Percentiles rank a stretch among this genome's conserved stretches.
These are phyloP conservation scores for Scartelaos histophorus DNA, from an alignment of 2,113 vertebrate species.

Conservation along the genomic window DNA sequence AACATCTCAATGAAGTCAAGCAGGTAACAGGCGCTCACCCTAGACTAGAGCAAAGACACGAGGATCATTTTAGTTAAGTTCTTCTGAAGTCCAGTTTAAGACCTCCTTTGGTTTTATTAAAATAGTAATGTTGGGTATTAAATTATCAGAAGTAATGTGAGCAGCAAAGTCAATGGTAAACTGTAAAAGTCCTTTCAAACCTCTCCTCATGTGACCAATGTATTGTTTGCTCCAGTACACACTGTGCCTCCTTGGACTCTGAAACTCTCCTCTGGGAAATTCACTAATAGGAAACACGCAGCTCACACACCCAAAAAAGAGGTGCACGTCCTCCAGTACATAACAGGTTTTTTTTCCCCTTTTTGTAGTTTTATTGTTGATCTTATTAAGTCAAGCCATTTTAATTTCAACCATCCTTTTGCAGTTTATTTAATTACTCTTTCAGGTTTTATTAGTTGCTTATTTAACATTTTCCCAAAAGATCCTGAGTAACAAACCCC, in stretches of 20 bases:
- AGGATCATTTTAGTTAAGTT: too few species aligned
- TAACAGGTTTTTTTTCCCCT: background rate
- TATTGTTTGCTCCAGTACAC: slow-evolving; percentile 58
- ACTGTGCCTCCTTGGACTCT: slow-evolving; percentile 64
- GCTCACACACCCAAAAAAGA: slow-evolving; percentile 17
- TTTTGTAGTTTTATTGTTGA: slow-evolving; percentile 7
- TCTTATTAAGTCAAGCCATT: background rate
- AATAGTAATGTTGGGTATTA: background rate
- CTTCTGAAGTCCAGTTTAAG: background rate
- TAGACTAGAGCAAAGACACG: too few species aligned
- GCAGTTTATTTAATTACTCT: slow-evolving; percentile 9
- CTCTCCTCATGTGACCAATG: slow-evolving; percentile 53
- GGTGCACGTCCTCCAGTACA: background rate
- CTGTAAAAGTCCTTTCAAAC: slow-evolving; percentile 50
- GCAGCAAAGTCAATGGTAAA: slow-evolving; percentile 3
- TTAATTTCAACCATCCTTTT: slow-evolving; percentile 6
- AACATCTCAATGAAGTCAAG: too few species aligned
- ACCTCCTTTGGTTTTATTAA: background rate
- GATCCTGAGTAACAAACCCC: slow-evolving; percentile 11
- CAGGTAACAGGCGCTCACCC: too few species aligned
- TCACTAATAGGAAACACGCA: slow-evolving; percentile 75
- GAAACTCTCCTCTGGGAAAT: slow-evolving; percentile 68
- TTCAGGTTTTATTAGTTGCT: slow-evolving; percentile 20
- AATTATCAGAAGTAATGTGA: background rate
- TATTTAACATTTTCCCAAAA: slow-evolving; percentile 28